These are phyloP conservation scores for Rhinolophus ferrumequinum DNA, from an alignment of 2,113 vertebrate species.

Conservation along the genomic window DNA sequence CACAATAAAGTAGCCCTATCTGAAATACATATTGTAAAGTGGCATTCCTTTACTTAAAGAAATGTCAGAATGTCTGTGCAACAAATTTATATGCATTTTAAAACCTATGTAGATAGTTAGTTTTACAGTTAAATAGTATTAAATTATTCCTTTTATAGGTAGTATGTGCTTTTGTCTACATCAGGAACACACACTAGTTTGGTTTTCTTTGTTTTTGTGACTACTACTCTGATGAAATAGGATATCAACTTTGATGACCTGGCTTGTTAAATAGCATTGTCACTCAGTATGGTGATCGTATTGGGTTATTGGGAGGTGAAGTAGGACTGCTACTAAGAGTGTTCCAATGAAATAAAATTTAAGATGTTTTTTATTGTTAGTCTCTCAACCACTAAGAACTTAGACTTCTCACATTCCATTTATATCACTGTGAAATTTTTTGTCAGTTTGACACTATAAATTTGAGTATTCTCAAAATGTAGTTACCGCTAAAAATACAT, in stretches of 20 bases:
- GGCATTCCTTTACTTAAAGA: background rate
- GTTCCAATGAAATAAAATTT: constrained; percentile 50
- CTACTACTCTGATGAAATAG: constrained; percentile 11
- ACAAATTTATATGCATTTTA: constrained; percentile 17
- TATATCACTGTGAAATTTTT: constrained; percentile 11
- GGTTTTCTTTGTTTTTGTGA: background rate
- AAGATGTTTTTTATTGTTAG: background rate
- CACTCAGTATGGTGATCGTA: background rate
- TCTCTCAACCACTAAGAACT: constrained; percentile 3
- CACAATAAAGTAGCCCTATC: background rate
- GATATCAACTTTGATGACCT: constrained; percentile 40
- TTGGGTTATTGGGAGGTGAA: constrained; percentile 22
- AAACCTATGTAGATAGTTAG: background rate
- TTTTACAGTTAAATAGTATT: constrained; percentile 6
- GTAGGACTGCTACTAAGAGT: constrained; percentile 30
- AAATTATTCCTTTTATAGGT: background rate
- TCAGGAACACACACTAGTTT: background rate
- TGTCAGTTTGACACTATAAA: constrained; percentile 52
- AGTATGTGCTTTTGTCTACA: background rate
- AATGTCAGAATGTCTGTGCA: background rate
- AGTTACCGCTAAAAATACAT: background rate
- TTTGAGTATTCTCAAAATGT: constrained; percentile 35
- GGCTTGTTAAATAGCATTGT: constrained; percentile 23
- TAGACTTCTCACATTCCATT: background rate
- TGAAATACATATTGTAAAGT: constrained; percentile 31